These are phyloP conservation scores for Hemistola chrysoprasaria DNA, from an alignment of 2,888 invertebrate genomes.

Conservation along the genomic window DNA sequence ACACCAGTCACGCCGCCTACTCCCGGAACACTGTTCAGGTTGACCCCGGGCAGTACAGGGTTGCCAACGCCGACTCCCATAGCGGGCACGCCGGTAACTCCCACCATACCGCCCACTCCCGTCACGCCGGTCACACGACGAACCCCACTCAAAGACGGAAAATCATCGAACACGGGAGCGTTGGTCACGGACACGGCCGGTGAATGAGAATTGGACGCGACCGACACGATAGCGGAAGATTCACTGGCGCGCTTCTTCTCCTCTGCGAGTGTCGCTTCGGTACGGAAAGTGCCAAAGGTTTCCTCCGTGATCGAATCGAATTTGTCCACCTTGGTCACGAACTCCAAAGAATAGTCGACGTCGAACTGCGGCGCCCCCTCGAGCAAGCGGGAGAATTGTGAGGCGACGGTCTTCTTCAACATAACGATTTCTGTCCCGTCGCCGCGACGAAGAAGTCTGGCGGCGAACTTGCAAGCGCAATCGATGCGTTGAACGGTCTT, in stretches of 20 bases:
- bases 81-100: constrained; percentile 44
- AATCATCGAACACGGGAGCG: constrained; percentile 90
- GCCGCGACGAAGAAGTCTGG: constrained; percentile 90
- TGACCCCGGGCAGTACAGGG: constrained; percentile 39
- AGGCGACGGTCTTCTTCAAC: constrained; percentile 89
- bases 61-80: constrained; percentile 51
- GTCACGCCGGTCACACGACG: constrained; percentile 66
- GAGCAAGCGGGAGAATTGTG: constrained; percentile 89
- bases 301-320: constrained; percentile 89
- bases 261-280: constrained; percentile 83
- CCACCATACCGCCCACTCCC: constrained; percentile 53
- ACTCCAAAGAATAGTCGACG: constrained; percentile 89
- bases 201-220: constrained; percentile 69
- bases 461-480: constrained; percentile 93
- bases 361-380: constrained; percentile 92
- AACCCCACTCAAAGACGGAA: constrained; percentile 73
- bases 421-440: constrained; percentile 93
- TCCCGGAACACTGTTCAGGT: constrained; percentile 56
- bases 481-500: constrained; percentile 93
- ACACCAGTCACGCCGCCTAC: constrained; percentile 59
- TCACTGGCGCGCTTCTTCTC: constrained; percentile 79
- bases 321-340: constrained; percentile 89
- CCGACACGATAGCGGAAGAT: constrained; percentile 66
- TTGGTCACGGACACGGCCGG: constrained; percentile 82
- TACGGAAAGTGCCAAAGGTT: constrained; percentile 88